Evolutionary conservation across 2,113 vertebrate genomes (phyloP).

Genomic region (Tor tambroides): DNA sequence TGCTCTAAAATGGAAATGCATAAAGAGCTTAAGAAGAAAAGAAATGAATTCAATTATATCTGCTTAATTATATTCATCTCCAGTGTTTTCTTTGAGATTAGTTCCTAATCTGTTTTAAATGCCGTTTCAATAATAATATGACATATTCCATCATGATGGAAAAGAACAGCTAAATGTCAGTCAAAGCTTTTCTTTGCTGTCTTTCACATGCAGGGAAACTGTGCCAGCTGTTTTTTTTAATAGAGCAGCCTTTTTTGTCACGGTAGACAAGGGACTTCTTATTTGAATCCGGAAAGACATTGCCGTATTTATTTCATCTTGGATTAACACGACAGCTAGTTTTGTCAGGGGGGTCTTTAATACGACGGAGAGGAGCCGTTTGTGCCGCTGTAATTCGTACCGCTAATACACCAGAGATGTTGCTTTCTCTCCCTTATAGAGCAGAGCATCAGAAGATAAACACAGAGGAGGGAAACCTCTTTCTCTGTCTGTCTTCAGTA

Average conservation of each 20-base stretch:
- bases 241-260: constrained; percentile 81
- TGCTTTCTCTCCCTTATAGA: constrained; percentile 91
- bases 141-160: constrained; percentile 75
- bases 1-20: constrained; percentile 63
- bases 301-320: constrained; percentile 99
- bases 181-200: too few relatives aligned
- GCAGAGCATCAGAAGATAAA: constrained; percentile 86
- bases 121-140: constrained; percentile 77
- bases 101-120: constrained; percentile 76
- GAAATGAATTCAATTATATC: constrained; percentile 75
- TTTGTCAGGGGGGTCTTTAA: constrained; percentile 99
- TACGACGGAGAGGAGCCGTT: constrained; percentile 96
- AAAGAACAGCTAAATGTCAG: constrained; percentile 70
- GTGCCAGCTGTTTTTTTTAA: constrained; percentile 57
- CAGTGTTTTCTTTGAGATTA: constrained; percentile 79
- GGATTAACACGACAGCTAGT: constrained; percentile 99
- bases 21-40: constrained; percentile 69
- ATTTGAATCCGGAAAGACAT: constrained; percentile 99
- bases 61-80: constrained; percentile 65
- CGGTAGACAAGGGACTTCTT: constrained; percentile 80
- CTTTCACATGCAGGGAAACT: constrained; percentile 25
- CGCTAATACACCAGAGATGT: constrained; percentile 99
- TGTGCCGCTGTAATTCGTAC: constrained; percentile 98
- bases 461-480: constrained; percentile 69
- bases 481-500: not conserved